A percentile compares a stretch with the other conserved stretches of the same genome.
phyloP scores from a whole-genome alignment of 2,888 invertebrate genomes.

The Andrena hattorfiana region DNA sequence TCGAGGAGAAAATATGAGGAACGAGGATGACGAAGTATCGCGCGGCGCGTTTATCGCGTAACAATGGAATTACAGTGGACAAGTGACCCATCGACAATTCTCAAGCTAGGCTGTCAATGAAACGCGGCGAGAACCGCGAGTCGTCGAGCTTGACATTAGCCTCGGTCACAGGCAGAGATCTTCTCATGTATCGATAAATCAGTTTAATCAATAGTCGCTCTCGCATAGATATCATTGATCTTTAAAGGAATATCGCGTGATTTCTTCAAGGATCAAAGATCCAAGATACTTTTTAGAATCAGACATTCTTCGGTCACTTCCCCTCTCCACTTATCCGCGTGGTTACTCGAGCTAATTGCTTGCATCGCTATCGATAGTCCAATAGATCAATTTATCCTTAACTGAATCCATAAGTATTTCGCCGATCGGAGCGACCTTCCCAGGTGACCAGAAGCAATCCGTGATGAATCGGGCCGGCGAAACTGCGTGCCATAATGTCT shows the following conservation, averaged over 20 bases:
- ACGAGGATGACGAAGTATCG: not conserved
- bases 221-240: too few relatives aligned
- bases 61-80: conserved; percentile 23
- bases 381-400: not conserved
- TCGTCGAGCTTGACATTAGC: conserved; percentile 22
- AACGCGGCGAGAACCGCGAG: not conserved
- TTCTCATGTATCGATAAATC: too few relatives aligned
- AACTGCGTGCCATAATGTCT: conserved; percentile 31
- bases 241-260: too few relatives aligned
- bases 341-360: too few relatives aligned
- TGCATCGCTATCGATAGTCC: not conserved
- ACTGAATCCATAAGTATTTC: not conserved
- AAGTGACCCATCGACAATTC: conserved; percentile 17
- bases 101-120: conserved; percentile 12
- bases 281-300: too few relatives aligned
- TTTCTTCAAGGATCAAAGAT: too few relatives aligned
- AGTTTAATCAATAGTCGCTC: too few relatives aligned
- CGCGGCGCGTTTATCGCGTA: not conserved
- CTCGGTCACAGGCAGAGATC: too few relatives aligned
- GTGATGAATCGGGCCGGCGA: not conserved
- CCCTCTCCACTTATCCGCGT: too few relatives aligned
- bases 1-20: not conserved
- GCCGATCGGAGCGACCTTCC: not conserved
- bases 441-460: not conserved
- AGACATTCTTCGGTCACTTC: too few relatives aligned